phyloP scores from a whole-genome alignment of 2,113 vertebrate genomes.

The Pomatostomus ruficeps region DNA sequence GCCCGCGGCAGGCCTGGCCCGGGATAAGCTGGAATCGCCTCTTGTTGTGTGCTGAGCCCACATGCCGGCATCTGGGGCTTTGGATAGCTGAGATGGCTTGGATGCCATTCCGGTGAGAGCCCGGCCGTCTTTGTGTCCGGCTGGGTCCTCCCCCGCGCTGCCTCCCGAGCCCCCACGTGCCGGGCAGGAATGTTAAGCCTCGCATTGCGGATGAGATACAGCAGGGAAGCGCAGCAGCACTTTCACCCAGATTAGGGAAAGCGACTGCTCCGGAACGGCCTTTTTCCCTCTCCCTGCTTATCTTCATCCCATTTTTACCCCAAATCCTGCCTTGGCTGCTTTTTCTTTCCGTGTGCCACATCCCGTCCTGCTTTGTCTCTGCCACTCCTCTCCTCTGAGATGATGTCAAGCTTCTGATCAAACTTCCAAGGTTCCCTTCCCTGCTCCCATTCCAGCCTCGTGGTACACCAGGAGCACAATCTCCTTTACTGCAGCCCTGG shows the following conservation, averaged over 20 bases:
- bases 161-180: constrained; percentile 39
- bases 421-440: background rate
- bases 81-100: constrained; percentile 62
- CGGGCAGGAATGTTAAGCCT: constrained; percentile 64
- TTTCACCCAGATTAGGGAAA: constrained; percentile 13
- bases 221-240: background rate
- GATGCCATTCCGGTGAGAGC: constrained; percentile 64
- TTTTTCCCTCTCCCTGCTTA: background rate
- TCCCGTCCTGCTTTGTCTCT: background rate
- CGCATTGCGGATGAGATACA: background rate
- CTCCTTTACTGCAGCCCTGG: background rate
- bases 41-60: background rate
- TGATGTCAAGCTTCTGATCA: background rate
- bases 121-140: constrained; percentile 43
- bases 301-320: background rate
- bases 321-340: background rate
- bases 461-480: background rate
- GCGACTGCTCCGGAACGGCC: background rate
- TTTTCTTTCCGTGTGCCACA: background rate
- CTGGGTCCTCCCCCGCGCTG: background rate
- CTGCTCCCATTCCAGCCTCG: background rate
- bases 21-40: background rate
- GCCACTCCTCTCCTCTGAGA: background rate
- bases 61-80: constrained; percentile 22
- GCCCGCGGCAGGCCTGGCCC: background rate